Evolutionary conservation across 1,140 invertebrate genomes (phyloP).

Genomic region (Kradibia gibbosae): DNA sequence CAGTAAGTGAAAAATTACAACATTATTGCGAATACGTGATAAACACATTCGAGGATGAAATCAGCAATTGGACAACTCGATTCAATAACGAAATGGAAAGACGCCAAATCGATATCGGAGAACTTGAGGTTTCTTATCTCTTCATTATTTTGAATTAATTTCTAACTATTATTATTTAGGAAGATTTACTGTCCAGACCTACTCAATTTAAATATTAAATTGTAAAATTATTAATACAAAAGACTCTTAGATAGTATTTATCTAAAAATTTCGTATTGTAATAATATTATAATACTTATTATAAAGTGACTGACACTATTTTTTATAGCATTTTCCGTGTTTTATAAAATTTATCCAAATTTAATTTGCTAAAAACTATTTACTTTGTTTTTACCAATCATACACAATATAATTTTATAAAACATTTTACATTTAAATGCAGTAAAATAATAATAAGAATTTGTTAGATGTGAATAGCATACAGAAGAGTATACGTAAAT

Average conservation of each 20-base stretch:
- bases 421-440: too few species aligned
- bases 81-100: constrained; percentile 58
- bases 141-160: background rate
- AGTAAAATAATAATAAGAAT: too few species aligned
- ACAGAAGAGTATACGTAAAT: too few species aligned
- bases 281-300: too few species aligned
- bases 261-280: background rate
- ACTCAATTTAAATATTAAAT: background rate
- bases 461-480: too few species aligned
- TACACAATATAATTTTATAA: too few species aligned
- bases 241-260: background rate
- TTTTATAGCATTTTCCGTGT: too few species aligned
- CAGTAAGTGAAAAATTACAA: constrained; percentile 53
- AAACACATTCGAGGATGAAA: constrained; percentile 55
- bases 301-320: too few species aligned
- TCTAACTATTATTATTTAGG: background rate
- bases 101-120: constrained; percentile 56
- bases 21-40: constrained; percentile 52
- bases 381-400: too few species aligned
- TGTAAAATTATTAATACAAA: background rate
- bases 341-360: too few species aligned
- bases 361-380: too few species aligned
- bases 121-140: constrained; percentile 54
- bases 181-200: background rate
- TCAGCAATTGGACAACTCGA: constrained; percentile 55